Evolutionary conservation across 2,797 vertebrate species (phyloP), one percentile per base, ranked within the genome.

Genomic region (Microctenopoma steveboyesi): DNA sequence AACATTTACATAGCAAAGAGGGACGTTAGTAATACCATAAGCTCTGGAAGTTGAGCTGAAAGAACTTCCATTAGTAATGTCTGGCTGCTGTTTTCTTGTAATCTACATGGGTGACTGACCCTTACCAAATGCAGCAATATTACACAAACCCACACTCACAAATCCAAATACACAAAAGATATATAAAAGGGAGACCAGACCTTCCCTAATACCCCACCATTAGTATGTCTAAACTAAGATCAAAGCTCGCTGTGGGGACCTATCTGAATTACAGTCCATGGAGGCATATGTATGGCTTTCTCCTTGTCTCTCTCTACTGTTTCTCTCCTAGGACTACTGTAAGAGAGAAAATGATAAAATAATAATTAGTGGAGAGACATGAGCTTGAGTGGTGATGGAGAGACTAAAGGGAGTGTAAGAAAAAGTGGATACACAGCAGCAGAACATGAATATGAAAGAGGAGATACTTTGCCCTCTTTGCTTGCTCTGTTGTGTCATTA

Each of bases 361-460:
- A 71, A 75, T 74, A 76, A 91, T 79, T 82, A 78, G 72, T 22
- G 48, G 60, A 82, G 64, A 75, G 73, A 73, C 62, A 79, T 59
- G 81, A 71, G 74, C 67, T 59, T 67, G 28, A 76, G 70, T 70
- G 28, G 39, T 76, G 59, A 72, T 64, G 54, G 77, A 59, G 70
- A 82, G 76, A 78, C 65, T 69, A 58, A 74, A 62, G 66, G 37
- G 48, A 73, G 66, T 57, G 40, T 0, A 11, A 53, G 16, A 54
- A 43, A 66, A 48, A 62, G 30, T 58, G 72, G 39, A 65, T 58
- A 60, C 63, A 74, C 52, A 78, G 77, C 81, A 89, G 73, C 82
- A 79, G 72, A 82, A 80, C 83, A 92, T 92, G 87, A 93, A 94
- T 93, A 92, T 93, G 86, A 83, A 93, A 86, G 79, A 87, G 79